These are phyloP conservation scores for Smutsia temminckii DNA, from an alignment of 2,797 vertebrate genomes.

Conservation along the genomic window DNA sequence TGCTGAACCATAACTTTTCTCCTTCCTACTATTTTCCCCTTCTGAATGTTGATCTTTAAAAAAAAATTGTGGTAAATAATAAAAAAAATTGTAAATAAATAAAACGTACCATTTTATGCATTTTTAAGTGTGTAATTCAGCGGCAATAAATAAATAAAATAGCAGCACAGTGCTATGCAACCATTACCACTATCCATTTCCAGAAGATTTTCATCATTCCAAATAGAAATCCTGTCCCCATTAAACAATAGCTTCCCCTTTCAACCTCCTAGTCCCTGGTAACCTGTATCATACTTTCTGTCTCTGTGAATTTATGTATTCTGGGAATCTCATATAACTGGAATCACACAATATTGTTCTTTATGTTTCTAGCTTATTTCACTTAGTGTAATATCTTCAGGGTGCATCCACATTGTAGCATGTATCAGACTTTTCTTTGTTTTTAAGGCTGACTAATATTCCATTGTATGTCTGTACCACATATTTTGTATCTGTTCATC, in stretches of 20 bases:
- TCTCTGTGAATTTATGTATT: not conserved
- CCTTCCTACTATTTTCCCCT: not conserved
- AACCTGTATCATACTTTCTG: not conserved
- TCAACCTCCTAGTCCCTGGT: not conserved
- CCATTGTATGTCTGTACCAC: not conserved
- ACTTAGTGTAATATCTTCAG: not conserved
- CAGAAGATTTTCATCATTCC: not conserved
- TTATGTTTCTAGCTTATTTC: not conserved
- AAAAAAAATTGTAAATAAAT: not conserved
- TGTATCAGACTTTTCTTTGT: not conserved
- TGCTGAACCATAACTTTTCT: not conserved
- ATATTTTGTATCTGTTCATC: not conserved
- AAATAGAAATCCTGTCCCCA: not conserved
- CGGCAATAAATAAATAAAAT: not conserved
- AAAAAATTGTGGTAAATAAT: not conserved
- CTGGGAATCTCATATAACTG: not conserved
- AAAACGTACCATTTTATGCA: not conserved
- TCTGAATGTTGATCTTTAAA: not conserved
- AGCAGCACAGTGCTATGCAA: not conserved
- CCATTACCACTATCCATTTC: not conserved
- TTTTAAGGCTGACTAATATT: not conserved
- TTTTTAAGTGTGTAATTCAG: not conserved
- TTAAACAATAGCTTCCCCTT: not conserved
- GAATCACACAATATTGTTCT: not conserved
- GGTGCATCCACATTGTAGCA: not conserved